Base-by-base conservation (phyloP, 2,797 vertebrate genomes). In the Syngnathus rostellatus region DNA sequence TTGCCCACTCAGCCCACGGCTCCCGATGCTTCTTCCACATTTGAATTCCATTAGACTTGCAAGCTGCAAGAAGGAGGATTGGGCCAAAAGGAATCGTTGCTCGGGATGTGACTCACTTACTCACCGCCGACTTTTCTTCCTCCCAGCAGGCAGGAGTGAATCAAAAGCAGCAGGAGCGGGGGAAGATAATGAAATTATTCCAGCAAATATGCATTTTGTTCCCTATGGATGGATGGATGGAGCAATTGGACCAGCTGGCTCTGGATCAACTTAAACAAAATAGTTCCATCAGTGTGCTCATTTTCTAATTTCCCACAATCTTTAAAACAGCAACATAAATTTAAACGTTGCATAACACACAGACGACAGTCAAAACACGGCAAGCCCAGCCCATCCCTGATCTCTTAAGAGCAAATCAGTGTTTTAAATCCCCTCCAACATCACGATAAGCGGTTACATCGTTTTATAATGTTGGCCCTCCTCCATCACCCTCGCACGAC, bases 31-130 rank as follows among this genome's bases (percentile, higher is more conserved):
- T 40, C 68, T 84, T 31, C 31, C 31, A n/a, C 63, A 82, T 84
- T 85, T 80, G 70, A 75, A 78, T 83, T 66, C 67, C 45, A 76
- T 81, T 75, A 71, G 71, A 79, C 68, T 68, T 75, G 70, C 80
- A 82, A 79, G 64, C 72, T 70, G 60, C 43, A 72, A 57, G 68
- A 65, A 74, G 79, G 58, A 74, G 80, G 58, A 78, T 75, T 81
- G 11, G 21, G 58, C 58, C n/a, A 21, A 60, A 60, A 41, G 58
- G 0, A 65, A 69, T 21, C 50, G 68, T 64, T 71, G 59, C 58
- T 77, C 51, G 16, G 37, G 21, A 76, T 78, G 66, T 76, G 67
- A 85, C 67, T 82, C 71, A 60, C 39, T 76, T 66, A 85, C 67
- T 82, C 71, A 60, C 39, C 38, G 8, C 19, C 19, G 10, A 21